Percentiles rank a stretch among this genome's conserved stretches.
These are phyloP conservation scores for Sarcoramphus papa DNA, from an alignment of 2,797 vertebrate species.

Conservation along the genomic window DNA sequence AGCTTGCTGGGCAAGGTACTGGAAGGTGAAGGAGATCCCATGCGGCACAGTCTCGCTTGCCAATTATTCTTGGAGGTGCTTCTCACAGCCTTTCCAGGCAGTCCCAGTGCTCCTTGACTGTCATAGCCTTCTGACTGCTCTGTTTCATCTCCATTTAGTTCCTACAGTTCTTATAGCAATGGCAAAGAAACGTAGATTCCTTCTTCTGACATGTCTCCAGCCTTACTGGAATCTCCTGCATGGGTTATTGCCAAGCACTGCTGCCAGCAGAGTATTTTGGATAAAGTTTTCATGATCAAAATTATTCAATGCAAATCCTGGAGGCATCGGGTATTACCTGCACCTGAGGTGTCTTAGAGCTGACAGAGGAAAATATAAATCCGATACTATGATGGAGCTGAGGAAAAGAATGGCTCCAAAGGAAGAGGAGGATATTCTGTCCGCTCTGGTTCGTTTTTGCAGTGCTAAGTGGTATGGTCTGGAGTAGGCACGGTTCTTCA, in stretches of 20 bases:
- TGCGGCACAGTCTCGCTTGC: neutral
- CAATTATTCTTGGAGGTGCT: slow-evolving; percentile 30
- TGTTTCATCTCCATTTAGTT: neutral
- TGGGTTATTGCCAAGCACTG: neutral
- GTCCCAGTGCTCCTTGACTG: neutral
- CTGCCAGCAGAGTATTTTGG: neutral
- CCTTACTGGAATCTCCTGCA: neutral
- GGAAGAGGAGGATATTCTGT: neutral
- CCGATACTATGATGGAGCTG: neutral
- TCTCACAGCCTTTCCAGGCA: neutral
- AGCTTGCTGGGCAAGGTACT: neutral
- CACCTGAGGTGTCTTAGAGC: neutral
- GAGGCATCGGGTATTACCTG: neutral
- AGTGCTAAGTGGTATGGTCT: neutral
- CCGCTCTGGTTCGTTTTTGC: neutral
- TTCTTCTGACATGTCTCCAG: neutral
- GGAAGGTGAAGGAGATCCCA: neutral
- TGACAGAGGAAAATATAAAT: neutral
- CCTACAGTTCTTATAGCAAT: neutral
- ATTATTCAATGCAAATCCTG: neutral
- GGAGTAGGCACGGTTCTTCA: neutral
- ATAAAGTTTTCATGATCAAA: neutral
- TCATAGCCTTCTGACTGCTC: neutral
- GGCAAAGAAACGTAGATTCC: neutral
- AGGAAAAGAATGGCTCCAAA: neutral